Percentiles rank a stretch among this genome's conserved stretches.
Evolutionary conservation across 2,888 invertebrate species (phyloP).

Genomic region (Arrhopalites spinosus): DNA sequence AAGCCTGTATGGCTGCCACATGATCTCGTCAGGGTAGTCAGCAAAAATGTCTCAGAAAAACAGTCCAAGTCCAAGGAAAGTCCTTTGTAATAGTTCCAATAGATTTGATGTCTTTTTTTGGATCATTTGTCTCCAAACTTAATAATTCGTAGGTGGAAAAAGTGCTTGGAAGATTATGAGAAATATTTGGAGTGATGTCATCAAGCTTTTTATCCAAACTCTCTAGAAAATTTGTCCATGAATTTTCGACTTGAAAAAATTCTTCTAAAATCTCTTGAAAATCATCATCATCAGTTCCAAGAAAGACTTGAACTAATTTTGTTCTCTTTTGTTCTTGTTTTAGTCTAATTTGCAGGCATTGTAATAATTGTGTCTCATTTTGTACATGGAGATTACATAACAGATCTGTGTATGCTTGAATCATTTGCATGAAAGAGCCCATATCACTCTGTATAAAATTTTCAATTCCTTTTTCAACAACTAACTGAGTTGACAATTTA

Average conservation of each 20-base stretch:
- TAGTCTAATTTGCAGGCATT: neutral
- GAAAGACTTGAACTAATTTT: neutral
- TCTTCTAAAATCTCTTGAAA: constrained; percentile 43
- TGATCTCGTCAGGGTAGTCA: constrained; percentile 58
- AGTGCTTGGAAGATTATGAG: neutral
- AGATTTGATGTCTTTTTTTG: too few species aligned
- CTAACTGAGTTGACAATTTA: neutral
- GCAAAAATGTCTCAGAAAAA: constrained; percentile 57
- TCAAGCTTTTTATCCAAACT: constrained; percentile 35
- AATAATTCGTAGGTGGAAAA: neutral
- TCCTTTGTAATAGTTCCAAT: constrained; percentile 24
- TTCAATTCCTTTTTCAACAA: neutral
- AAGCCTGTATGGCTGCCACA: constrained; percentile 50
- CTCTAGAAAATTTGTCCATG: constrained; percentile 44
- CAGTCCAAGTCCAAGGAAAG: constrained; percentile 44
- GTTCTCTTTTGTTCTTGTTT: neutral
- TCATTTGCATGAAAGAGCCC: constrained; percentile 12
- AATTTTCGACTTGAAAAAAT: constrained; percentile 36
- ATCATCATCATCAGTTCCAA: neutral
- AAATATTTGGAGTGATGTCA: neutral
- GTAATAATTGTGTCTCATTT: neutral
- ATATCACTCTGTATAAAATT: constrained; percentile 6
- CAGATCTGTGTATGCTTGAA: neutral
- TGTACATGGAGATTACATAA: neutral
- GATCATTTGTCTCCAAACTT: neutral